Conservation (phyloP, 2,113 vertebrate genomes). For the Electrona antarctica region DNA sequence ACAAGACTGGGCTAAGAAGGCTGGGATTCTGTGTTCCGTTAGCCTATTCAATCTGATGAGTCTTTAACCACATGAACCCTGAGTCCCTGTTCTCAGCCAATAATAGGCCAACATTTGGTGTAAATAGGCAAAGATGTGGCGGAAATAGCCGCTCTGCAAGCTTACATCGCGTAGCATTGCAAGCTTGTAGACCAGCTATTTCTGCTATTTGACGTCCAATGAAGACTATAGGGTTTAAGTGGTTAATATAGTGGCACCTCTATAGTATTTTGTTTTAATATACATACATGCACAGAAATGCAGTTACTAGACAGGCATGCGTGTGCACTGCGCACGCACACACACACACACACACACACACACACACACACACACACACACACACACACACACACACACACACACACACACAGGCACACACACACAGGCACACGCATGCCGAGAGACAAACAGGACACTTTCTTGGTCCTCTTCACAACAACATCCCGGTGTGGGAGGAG, state of each 20-base stretch:
- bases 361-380: slow-evolving; percentile 29
- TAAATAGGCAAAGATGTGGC: too few relatives aligned
- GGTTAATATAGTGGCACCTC: slow-evolving; percentile 65
- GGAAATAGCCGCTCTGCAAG: background rate
- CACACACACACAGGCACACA: slow-evolving; percentile 30
- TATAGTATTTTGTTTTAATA: slow-evolving; percentile 44
- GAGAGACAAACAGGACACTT: slow-evolving; percentile 65
- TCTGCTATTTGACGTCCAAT: too few relatives aligned
- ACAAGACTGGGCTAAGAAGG: slow-evolving; percentile 33
- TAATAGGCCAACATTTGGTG: too few relatives aligned
- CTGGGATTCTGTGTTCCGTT: slow-evolving; percentile 30
- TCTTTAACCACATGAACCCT: slow-evolving; percentile 11
- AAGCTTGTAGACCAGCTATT: too few relatives aligned
- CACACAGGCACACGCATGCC: slow-evolving; percentile 34
- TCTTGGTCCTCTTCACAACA: slow-evolving; percentile 66
- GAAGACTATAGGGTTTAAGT: too few relatives aligned
- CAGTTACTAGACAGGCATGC: slow-evolving; percentile 22
- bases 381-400: slow-evolving; percentile 15
- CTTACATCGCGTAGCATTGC: background rate
- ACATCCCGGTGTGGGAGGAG: slow-evolving; percentile 58
- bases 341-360: slow-evolving; percentile 24
- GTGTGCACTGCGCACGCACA: slow-evolving; percentile 42
- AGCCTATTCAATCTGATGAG: slow-evolving; percentile 52
- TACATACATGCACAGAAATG: slow-evolving; percentile 2
- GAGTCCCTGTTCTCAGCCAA: too few relatives aligned